Base-by-base conservation (phyloP, 2,113 vertebrate species). In the Psammodynastes pulverulentus region DNA sequence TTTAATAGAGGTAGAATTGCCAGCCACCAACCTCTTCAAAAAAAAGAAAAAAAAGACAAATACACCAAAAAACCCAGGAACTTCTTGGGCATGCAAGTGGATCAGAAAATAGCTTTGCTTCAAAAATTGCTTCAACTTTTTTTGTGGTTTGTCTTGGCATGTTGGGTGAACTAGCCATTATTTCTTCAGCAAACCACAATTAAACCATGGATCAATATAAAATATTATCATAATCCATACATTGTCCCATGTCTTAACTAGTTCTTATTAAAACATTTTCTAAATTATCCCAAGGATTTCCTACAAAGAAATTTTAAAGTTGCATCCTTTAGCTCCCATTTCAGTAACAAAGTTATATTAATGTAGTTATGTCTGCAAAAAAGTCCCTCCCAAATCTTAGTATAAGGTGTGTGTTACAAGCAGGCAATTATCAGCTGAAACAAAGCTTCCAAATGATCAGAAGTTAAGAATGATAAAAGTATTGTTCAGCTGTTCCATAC, bases 401-500 rank as follows among this genome's bases (percentile, higher is more conserved):
- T 29, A 48, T 43, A 62, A 51, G 53, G 10, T 54, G 24, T 7
- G 4, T 29, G 19, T 79, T 34, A 84, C 2, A 58, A 45, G 87
- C 56, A 90, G 48, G 13, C 19, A 49, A 9, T 29, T 29, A 51
- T 89, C 8, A 13, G 67, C 90, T 17, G 72, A 86, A 39, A 51
- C 0, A 49, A 24, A 87, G 1, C 8, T 89, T 51, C 45, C 7
- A 43, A 79, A 26, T 7, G 7, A 87, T 43, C 53, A 90, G 72
- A 45, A n/a, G n/a, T 72, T 19, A 58, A 52, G 67, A 58, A 86
- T 10, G 88, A 52, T 85, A 91, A 79, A 72, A 56, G 9, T 39
- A 17, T 89, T 90, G 85, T 87, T 90, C 89, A 89, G 21, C 34
- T 56, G 29, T 87, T 84, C 88, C 94, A 17, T 97, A 98, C 97